These are phyloP conservation scores for Amphiprion ocellaris DNA, from an alignment of 2,113 vertebrate species.

Conservation along the genomic window DNA sequence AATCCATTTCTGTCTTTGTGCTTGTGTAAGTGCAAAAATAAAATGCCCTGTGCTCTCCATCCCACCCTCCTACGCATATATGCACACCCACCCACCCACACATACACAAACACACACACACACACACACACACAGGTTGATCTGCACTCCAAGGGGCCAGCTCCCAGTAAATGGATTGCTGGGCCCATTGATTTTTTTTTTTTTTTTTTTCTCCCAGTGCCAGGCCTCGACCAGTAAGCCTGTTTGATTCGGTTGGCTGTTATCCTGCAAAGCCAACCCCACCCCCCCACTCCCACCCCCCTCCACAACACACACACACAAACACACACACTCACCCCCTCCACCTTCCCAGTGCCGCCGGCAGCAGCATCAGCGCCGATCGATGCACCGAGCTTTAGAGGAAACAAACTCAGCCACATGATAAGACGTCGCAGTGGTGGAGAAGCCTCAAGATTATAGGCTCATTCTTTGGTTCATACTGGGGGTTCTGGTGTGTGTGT, in stretches of 20 bases:
- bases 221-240: constrained; percentile 76
- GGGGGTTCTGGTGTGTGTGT: constrained; percentile 44
- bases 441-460: constrained; percentile 73
- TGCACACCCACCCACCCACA: constrained; percentile 7
- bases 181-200: constrained; percentile 78
- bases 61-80: constrained; percentile 36
- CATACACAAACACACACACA: constrained; percentile 48
- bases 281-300: not conserved
- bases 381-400: constrained; percentile 77
- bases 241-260: constrained; percentile 80
- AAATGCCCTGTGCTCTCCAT: constrained; percentile 33
- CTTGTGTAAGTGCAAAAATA: constrained; percentile 60
- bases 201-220: constrained; percentile 56
- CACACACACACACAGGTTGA: constrained; percentile 61
- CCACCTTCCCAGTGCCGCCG: constrained; percentile 52
- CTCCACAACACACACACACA: constrained; percentile 19
- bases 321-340: constrained; percentile 29
- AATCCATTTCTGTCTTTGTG: constrained; percentile 30
- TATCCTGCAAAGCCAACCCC: constrained; percentile 74
- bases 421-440: constrained; percentile 70
- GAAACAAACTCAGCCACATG: constrained; percentile 79
- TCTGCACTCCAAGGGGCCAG: constrained; percentile 65
- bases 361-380: constrained; percentile 75
- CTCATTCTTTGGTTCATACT: constrained; percentile 68
- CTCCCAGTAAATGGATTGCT: constrained; percentile 81